Evolutionary conservation across 1,140 invertebrate species (phyloP).

Genomic region (Camponotus floridanus): DNA sequence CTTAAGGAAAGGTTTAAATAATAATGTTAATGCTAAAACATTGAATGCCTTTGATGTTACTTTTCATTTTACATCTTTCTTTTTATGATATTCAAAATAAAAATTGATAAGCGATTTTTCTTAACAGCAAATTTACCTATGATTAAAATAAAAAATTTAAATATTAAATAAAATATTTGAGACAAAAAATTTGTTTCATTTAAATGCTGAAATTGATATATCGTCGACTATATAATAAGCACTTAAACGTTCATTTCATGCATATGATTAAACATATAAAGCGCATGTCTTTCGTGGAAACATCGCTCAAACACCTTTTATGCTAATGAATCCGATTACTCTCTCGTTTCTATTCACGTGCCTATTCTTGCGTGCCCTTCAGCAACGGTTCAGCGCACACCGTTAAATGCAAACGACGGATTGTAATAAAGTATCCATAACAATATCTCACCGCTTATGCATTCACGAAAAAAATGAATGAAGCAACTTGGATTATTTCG

Average conservation of each 20-base stretch:
- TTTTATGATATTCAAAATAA: background rate
- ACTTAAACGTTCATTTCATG: background rate
- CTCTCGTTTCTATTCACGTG: background rate
- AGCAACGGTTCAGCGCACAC: background rate
- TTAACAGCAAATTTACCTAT: no score
- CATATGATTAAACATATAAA: background rate
- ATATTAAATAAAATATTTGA: background rate
- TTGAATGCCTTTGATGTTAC: no score
- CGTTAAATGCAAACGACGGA: background rate
- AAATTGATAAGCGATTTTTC: background rate
- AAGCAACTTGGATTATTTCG: background rate
- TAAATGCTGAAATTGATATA: background rate
- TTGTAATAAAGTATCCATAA: constrained; percentile 5
- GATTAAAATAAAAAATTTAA: background rate
- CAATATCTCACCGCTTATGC: background rate
- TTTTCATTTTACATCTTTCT: background rate
- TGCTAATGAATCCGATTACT: constrained; percentile 14
- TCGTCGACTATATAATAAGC: background rate
- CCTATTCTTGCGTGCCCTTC: background rate
- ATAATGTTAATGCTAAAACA: no score
- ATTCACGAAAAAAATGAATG: background rate
- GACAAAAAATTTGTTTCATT: background rate
- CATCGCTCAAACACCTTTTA: background rate
- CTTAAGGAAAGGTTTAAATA: no score
- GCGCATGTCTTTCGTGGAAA: background rate